phyloP scores from a whole-genome alignment of 2,113 vertebrate genomes.

The Urocitellus parryii region DNA sequence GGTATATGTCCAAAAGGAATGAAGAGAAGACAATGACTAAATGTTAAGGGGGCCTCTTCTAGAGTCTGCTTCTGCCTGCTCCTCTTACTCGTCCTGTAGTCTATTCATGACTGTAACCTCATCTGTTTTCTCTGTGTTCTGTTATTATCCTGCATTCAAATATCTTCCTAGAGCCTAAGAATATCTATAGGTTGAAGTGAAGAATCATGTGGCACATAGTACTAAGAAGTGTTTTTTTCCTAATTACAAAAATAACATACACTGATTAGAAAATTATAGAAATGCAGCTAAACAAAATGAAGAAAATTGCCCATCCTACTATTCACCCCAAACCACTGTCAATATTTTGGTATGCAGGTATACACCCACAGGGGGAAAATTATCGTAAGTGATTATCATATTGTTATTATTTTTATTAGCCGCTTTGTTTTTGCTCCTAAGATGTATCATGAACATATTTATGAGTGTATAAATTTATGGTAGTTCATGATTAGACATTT shows the following conservation, averaged over 20 bases:
- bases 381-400: not conserved
- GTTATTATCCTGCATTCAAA: not conserved
- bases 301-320: not conserved
- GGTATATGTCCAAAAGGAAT: not conserved
- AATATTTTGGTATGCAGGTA: not conserved
- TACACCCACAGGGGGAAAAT: not conserved
- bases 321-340: not conserved
- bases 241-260: not conserved
- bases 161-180: not conserved
- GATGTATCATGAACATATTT: not conserved
- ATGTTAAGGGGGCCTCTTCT: too few species aligned
- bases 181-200: not conserved
- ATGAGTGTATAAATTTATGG: not conserved
- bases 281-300: not conserved
- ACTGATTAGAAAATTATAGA: not conserved
- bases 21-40: not conserved
- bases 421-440: slow-evolving; percentile 41
- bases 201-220: not conserved
- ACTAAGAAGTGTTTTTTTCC: not conserved
- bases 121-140: not conserved
- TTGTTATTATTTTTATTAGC: not conserved
- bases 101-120: not conserved
- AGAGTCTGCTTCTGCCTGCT: not conserved
- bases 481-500: not conserved
- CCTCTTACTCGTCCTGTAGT: not conserved